Conservation (phyloP, 1,140 invertebrate species). For the Macrocentrus cingulum region DNA sequence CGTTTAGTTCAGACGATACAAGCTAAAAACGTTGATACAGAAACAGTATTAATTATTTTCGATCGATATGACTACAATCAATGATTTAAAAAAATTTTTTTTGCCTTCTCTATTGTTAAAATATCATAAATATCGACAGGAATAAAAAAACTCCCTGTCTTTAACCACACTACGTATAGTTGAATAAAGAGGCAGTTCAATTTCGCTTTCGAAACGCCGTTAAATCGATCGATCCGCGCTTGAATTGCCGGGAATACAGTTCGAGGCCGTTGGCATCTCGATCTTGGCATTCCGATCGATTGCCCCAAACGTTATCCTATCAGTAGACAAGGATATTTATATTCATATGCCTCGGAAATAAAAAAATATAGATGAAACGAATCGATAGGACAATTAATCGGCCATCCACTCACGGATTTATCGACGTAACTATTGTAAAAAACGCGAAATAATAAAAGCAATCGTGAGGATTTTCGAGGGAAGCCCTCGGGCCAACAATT, state of each 20-base stretch:
- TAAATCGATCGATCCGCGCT: slow-evolving; percentile 27
- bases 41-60: no score
- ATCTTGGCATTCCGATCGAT: slow-evolving; percentile 22
- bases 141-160: background rate
- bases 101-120: no score
- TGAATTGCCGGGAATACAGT: slow-evolving; percentile 16
- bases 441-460: slow-evolving; percentile 1
- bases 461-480: slow-evolving; percentile 12
- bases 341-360: background rate
- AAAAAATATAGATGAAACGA: background rate
- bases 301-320: slow-evolving; percentile 5
- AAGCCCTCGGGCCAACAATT: slow-evolving; percentile 5
- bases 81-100: no score
- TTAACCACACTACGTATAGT: background rate
- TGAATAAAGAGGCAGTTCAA: slow-evolving; percentile 17
- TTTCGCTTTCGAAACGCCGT: slow-evolving; percentile 28
- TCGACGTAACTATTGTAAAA: background rate
- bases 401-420: background rate
- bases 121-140: no score
- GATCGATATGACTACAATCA: no score
- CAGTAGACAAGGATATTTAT: background rate
- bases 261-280: slow-evolving; percentile 24
- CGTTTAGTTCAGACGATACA: no score
- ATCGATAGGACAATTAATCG: slow-evolving; percentile 10
- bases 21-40: no score